Evolutionary conservation across 2,888 invertebrate genomes (phyloP), one percentile per base, ranked within the genome.

Genomic region (Vanessa cardui): DNA sequence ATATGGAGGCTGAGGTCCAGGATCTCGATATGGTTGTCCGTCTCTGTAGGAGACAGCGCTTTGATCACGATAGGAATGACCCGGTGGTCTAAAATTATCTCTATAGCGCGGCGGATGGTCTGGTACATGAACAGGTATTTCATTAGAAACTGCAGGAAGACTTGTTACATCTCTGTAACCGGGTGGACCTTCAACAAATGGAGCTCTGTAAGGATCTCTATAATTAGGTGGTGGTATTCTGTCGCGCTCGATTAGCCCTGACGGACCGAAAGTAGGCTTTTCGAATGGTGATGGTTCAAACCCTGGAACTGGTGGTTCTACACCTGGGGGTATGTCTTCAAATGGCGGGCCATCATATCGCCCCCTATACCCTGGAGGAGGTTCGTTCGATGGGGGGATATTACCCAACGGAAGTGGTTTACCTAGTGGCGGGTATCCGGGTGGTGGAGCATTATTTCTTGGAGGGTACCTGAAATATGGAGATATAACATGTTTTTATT

Each of bases 281-380:
- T 94, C 93, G 76, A 93, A 93, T 15, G 93, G 93, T 1, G 94
- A 90, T 31, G 92, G 92, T 78, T 95, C 95, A 78, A 94, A 94
- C 31, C 95, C 95, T 49, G 94, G 94, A 21, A 94, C 93, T 1
- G 94, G 93, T 7, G 95, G 94, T 78, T 95, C 94, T 1, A 95
- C 94, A 16, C 94, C 94, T 9, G 94, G 94, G 18, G 94, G 94
- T 67, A 93, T 90, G 54, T 94, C 93, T 75, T 94, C 94, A 76
- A 94, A 94, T 63, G 92, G 83, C 26, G 89, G 88, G 9, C 74
- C 85, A 47, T 92, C 92, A 74, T 89, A 92, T 8, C 92, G 89
- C 59, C 88, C 89, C 60, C 89, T 83, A 77, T 88, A 92, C 6
- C 86, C 86, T n/a, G 86, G 83, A 31, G 85, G 83, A 39, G 82